Conservation (phyloP, 2,113 vertebrate species). For the Pithys albifrons region DNA sequence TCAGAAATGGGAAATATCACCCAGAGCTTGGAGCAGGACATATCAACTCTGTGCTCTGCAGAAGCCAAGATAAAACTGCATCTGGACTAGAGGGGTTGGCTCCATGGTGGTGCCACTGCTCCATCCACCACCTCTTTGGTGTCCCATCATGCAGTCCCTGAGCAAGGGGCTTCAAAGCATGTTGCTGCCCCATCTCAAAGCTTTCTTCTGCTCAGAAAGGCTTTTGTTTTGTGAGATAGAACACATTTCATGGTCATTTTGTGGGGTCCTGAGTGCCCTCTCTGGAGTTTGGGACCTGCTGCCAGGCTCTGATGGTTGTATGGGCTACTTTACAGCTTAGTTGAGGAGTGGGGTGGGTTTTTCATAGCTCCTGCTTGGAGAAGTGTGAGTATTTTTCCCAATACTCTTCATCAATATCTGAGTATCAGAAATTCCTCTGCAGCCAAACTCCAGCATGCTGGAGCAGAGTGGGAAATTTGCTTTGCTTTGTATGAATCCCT, state of each 20-base stretch:
- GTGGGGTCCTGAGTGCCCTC: background rate
- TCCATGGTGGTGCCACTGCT: background rate
- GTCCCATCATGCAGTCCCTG: accelerated
- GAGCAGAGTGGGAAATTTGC: background rate
- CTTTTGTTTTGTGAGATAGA: background rate
- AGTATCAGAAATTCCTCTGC: background rate
- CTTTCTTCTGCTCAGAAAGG: background rate
- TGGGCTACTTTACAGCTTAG: background rate
- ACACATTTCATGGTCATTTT: background rate
- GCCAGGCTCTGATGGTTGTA: background rate
- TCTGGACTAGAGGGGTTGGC: background rate
- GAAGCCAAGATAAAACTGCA: background rate
- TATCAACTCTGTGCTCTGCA: background rate
- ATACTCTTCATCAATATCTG: background rate
- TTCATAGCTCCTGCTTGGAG: background rate
- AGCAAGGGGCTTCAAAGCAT: background rate
- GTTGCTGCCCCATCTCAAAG: background rate
- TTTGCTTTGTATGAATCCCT: background rate
- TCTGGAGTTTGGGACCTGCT: background rate
- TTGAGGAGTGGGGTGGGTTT: background rate
- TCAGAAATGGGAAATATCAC: background rate
- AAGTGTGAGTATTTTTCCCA: background rate
- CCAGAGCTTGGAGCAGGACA: background rate
- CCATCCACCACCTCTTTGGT: background rate
- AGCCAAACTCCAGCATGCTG: background rate